Evolutionary conservation across 2,888 invertebrate genomes (phyloP), one percentile per base, ranked within the genome.

Genomic region (Griposia aprilina): DNA sequence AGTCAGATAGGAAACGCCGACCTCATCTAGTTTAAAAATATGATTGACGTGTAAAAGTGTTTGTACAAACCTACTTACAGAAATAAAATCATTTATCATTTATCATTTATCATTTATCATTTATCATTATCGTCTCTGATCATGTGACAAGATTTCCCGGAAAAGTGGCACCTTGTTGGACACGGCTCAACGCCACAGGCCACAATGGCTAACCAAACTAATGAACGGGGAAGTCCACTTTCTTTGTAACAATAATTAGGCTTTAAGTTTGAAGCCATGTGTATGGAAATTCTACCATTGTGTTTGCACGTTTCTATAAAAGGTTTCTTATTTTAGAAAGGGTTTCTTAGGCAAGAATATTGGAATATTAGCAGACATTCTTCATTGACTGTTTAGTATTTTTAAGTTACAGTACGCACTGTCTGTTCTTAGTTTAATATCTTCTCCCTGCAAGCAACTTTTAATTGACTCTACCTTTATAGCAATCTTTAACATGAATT

Each of bases 131-230:
- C 50, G 55, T 62, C 36, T 69, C 74, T 78, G 81, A 84, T 87
- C 84, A 86, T 73, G 83, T 83, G 82, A 80, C 82, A 78, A 89
- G 80, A 83, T 85, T 86, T 75, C 74, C 81, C 78, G 89, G 83
- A 87, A 90, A 77, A 70, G 71, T 84, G 80, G 79, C 78, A 84
- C 76, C 66, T 83, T 79, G 86, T 80, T 70, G 73, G 74, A 86
- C 88, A 88, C 75, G 81, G 76, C 75, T 76, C 73, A 67, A 63
- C 81, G 67, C 81, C 80, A 17, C 63, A 79, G 23, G 45, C 23
- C 71, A 87, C 87, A 87, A 88, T 87, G 85, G 82, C 72, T 87
- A 80, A 84, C 84, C 81, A 82, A 57, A 50, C 71, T 89, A 89
- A 89, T 88, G 88, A 86, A 80, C 66, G 66, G 65, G 86, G 88